Percentiles rank a stretch among this genome's conserved stretches.
These are phyloP conservation scores for Drosophila kohkoa DNA, from an alignment of 1,140 invertebrate species.

Conservation along the genomic window DNA sequence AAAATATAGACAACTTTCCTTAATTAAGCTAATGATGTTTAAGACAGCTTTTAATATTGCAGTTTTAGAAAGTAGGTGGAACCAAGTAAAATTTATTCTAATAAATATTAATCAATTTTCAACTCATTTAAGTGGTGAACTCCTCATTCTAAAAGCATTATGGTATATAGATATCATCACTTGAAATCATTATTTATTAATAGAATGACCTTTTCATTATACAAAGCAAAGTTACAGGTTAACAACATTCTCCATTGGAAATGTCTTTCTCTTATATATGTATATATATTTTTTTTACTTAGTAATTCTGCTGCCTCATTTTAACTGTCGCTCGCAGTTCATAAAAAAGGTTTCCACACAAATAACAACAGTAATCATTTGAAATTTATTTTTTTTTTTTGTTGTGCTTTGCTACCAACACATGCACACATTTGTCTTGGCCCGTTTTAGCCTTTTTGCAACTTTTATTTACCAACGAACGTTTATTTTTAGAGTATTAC, in stretches of 20 bases:
- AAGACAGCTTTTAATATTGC: too few relatives aligned
- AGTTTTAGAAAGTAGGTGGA: too few relatives aligned
- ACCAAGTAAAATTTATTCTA: too few relatives aligned
- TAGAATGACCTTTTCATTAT: conserved; percentile 2
- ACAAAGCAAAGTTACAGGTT: conserved; percentile 7
- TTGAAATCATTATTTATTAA: background rate
- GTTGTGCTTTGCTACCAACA: background rate
- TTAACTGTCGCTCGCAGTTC: conserved; percentile 45
- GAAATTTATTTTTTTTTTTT: conserved; percentile 36
- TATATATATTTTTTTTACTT: background rate
- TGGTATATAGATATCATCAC: background rate
- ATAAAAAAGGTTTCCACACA: conserved; percentile 37
- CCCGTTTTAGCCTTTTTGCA: conserved; percentile 51
- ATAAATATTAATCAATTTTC: background rate
- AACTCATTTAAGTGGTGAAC: background rate
- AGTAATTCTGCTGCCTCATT: conserved; percentile 52
- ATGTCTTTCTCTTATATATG: background rate
- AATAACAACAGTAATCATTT: conserved; percentile 7
- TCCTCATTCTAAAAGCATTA: background rate
- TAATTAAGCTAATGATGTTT: too few relatives aligned
- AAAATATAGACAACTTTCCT: too few relatives aligned
- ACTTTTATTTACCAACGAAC: conserved; percentile 50
- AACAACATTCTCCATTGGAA: conserved; percentile 8
- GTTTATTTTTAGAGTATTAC: conserved; percentile 57
- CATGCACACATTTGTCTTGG: conserved; percentile 4